These are phyloP conservation scores for Elanoides forficatus DNA, from an alignment of 2,113 vertebrate genomes.

Conservation along the genomic window DNA sequence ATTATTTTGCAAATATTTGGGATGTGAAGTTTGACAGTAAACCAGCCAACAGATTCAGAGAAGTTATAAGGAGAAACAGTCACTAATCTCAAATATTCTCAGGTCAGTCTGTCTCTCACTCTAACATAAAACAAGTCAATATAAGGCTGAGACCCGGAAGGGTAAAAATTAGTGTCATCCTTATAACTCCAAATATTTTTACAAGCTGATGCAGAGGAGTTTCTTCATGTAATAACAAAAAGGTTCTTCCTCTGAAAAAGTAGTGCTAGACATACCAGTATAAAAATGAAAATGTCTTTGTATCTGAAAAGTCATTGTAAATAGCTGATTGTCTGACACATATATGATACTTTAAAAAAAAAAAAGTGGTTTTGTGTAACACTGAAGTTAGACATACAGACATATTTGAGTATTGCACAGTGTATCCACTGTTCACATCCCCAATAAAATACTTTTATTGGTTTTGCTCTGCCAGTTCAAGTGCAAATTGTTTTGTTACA, in stretches of 20 bases:
- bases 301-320: neutral
- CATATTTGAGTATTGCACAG: neutral
- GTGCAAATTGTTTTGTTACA: neutral
- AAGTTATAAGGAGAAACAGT: neutral
- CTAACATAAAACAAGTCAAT: neutral
- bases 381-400: neutral
- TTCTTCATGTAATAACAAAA: neutral
- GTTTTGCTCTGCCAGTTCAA: neutral
- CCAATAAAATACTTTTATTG: neutral
- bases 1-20: neutral
- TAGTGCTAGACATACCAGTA: accelerated
- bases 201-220: neutral
- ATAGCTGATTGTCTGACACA: neutral
- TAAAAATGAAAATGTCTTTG: neutral
- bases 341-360: neutral
- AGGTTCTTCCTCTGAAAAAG: neutral
- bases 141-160: neutral
- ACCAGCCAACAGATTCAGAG: neutral
- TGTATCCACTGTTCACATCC: neutral
- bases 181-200: neutral
- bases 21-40: neutral
- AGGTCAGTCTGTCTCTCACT: neutral
- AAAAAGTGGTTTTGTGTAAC: neutral
- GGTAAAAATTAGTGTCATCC: neutral
- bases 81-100: neutral